Evolutionary conservation across 2,113 vertebrate species (phyloP).

Genomic region (Calonectris borealis): DNA sequence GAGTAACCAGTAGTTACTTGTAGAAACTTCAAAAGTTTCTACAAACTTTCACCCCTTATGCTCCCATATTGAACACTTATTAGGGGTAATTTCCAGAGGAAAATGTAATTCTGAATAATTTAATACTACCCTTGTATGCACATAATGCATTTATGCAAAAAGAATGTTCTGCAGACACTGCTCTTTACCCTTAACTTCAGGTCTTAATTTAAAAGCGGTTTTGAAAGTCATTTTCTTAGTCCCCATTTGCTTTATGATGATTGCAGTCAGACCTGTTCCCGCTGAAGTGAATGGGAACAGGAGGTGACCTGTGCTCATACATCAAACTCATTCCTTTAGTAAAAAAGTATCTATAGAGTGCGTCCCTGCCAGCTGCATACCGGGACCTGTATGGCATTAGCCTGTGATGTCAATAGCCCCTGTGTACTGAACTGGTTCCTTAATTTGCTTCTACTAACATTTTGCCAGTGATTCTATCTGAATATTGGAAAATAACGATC

Average conservation of each 20-base stretch:
- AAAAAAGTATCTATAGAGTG: not conserved
- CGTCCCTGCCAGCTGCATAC: not conserved
- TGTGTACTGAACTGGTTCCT: not conserved
- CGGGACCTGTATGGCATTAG: not conserved
- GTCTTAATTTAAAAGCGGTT: not conserved
- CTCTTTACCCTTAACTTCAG: not conserved
- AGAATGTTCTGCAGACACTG: not conserved
- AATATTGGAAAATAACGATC: not conserved
- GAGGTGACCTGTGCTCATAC: not conserved
- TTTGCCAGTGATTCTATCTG: not conserved
- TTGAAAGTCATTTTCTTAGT: not conserved
- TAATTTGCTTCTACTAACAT: not conserved
- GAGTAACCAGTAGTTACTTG: not conserved
- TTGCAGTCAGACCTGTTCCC: not conserved
- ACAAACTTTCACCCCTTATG: not conserved
- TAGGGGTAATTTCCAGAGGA: slow-evolving; percentile 12
- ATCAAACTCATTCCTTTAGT: not conserved
- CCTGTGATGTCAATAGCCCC: not conserved
- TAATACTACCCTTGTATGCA: not conserved
- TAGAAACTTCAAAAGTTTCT: not conserved
- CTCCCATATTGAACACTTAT: not conserved
- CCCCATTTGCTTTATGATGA: not conserved
- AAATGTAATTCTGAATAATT: not conserved
- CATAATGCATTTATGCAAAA: not conserved
- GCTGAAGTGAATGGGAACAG: not conserved